Evolutionary conservation across 2,888 invertebrate genomes (phyloP), one percentile per base, ranked within the genome.

Genomic region (Cyclophora punctaria): DNA sequence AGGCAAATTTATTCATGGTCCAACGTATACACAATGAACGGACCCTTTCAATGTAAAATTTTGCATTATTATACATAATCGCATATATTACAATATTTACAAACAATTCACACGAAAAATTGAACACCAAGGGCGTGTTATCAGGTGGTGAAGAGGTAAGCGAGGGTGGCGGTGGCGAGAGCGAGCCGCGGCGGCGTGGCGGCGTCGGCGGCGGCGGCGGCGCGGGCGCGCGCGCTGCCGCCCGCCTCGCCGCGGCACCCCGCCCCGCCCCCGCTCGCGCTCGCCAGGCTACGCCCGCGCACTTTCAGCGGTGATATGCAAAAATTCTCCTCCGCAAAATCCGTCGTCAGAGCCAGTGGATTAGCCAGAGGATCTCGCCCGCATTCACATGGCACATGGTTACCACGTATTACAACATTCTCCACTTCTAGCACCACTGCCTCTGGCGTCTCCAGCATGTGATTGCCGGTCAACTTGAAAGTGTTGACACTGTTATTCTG

Each of bases 381-480:
- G 71, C 96, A 96, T 79, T 96, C 95, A 77, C 96, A 96, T 2
- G 96, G 96, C 73, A 96, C 93, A 71, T 95, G 95, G 78, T 96
- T 96, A 47, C 92, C 92, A 51, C 92, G 87, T 66, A 95, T 92
- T 67, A 92, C 91, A 55, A 96, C 80, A 62, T 90, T 91, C 56
- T 92, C 92, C 48, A 95, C 94, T 59, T 93, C 91, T 46, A 93
- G 84, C n/a, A 92, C 87, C 49, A 96, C 90, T 41, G 92, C 90
- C 60, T 92, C 93, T 50, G 96, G 96, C 0, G 93, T 92, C 67
- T 94, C 94, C 54, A 96, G 80, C 69, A 96, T 92, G 71, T 96
- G 96, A 72, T 96, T 96, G 35, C 96, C 96, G 55, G 94, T 93
- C 60, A 96, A 89, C 68, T 93, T 92, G 43, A 96, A 85, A 46